Base-by-base conservation (phyloP, 2,797 vertebrate genomes). In the Leptoclinus maculatus region DNA sequence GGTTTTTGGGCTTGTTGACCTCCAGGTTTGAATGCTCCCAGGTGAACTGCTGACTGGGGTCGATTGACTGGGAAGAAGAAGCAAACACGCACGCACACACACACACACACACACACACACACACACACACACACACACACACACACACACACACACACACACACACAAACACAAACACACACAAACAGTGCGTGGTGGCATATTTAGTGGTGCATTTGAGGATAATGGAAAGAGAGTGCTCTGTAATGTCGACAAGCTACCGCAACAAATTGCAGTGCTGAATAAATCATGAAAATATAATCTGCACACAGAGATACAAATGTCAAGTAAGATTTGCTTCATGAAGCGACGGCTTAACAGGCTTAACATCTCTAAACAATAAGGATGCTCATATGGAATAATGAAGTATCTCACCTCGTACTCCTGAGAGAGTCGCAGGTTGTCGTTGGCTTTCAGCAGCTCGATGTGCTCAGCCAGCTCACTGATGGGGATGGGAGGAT, bases 21-120 rank as follows among this genome's bases (percentile, higher is more conserved):
- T 99, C 98, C 65, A 99, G 96, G 95, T 99, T 99, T 13, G 98
- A 99, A 67, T 99, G 97, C 49, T 99, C 98, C 98, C 98, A 99
- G 2, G 97, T 99, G 94, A 99, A 99, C 94, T 99, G 98, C 95
- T 99, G 98, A 45, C 98, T 97, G 0, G 98, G 98, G 79, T 99
- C 98, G 3, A 99, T 97, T 67, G 98, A 99, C 98, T 99, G 90
- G 0, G 76, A 75, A 70, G 56, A 39, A 57, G 58, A 56, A 85
- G 69, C 17, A 71, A 57, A 90, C 9, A 63, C 57, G 59, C 34
- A 62, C 54, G 58, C 53, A 58, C 17, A 59, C 54, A 58, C 53
- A 58, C 21, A 65, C 53, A 54, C 2, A 60, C 53, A 63, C 14
- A 90, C 10, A 49, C 19, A 49, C 19, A 47, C 47, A 49, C 8